Evolutionary conservation across 2,113 vertebrate genomes (phyloP), one percentile per base, ranked within the genome.

Genomic region (Suricata suricatta): DNA sequence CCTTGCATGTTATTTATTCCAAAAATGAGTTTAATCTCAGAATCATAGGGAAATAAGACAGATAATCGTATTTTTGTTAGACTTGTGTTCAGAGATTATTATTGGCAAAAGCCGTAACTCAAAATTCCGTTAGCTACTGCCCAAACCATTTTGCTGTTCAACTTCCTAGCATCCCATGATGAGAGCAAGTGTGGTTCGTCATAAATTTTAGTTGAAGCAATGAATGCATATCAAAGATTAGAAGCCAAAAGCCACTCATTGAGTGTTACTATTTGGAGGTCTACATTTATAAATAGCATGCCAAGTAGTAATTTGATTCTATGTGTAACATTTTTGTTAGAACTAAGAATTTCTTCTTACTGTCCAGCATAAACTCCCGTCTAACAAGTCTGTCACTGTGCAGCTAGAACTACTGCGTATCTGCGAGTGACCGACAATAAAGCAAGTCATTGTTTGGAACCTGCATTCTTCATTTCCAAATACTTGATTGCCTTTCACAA

Each of bases 1-100:
- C 71, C 2, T 92, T 97, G 97, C 83, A 57, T 83, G 83, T 92
- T 95, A 93, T 82, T 95, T 93, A 81, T 11, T 88, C 63, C 63
- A 35, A 83, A 97, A 95, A 64, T 77, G 88, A 95, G 60, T 63
- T 71, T 90, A 94, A 83, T 38, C 41, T 31, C 31, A 68, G 38
- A 72, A 33, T 80, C 41, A 57, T 54, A 77, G 52, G 14, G 33
- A 90, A 85, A 72, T 33, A 29, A 87, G 29, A 35, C 29, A 83
- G 19, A 63, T 64, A 66, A 25, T 86, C 66, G 12, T 81, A 60
- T 57, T 90, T 92, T 79, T 89, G 38, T 76, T 64, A 86, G 50
- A 76, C 29, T 44, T 71, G 23, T 83, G 31, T 64, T 60, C 3
- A 93, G 17, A 50, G 2, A 31, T 84, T 23, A 79, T 71, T 66